phyloP scores from a whole-genome alignment of 1,140 invertebrate species.

The Elymnias hypermnestra region DNA sequence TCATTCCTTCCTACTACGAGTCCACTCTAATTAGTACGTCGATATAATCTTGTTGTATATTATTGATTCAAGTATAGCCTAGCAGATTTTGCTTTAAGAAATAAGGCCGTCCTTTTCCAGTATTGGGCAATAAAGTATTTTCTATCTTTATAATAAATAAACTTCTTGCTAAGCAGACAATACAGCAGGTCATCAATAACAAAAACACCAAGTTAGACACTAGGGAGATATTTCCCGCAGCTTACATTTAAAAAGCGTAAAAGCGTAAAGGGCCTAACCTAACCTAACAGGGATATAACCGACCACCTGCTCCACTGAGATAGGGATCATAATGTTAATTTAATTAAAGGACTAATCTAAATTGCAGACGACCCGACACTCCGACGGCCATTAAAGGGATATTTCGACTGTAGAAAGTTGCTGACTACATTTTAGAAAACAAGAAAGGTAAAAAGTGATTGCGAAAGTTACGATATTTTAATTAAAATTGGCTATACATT shows the following conservation, averaged over 20 bases:
- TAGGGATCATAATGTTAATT: slow-evolving; percentile 75
- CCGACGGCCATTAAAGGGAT: slow-evolving; percentile 67
- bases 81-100: too few species aligned
- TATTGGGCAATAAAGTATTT: too few species aligned
- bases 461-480: slow-evolving; percentile 1
- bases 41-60: too few species aligned
- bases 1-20: too few species aligned
- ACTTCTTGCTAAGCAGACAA: not conserved
- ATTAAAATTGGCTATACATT: slow-evolving; percentile 1
- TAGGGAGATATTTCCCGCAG: not conserved
- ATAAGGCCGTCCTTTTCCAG: too few species aligned
- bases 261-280: slow-evolving; percentile 48
- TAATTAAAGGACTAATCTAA: slow-evolving; percentile 76
- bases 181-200: not conserved
- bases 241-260: slow-evolving; percentile 23
- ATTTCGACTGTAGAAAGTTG: slow-evolving; percentile 63
- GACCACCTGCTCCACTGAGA: slow-evolving; percentile 65
- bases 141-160: too few species aligned
- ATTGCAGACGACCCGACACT: slow-evolving; percentile 72
- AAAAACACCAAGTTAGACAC: not conserved
- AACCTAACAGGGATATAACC: slow-evolving; percentile 52
- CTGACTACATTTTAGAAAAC: slow-evolving; percentile 51
- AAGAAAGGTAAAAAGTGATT: slow-evolving; percentile 8
- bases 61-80: too few species aligned
- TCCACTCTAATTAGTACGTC: too few species aligned